Evolutionary conservation across 2,797 vertebrate species (phyloP).

Genomic region (Microhierax caerulescens): DNA sequence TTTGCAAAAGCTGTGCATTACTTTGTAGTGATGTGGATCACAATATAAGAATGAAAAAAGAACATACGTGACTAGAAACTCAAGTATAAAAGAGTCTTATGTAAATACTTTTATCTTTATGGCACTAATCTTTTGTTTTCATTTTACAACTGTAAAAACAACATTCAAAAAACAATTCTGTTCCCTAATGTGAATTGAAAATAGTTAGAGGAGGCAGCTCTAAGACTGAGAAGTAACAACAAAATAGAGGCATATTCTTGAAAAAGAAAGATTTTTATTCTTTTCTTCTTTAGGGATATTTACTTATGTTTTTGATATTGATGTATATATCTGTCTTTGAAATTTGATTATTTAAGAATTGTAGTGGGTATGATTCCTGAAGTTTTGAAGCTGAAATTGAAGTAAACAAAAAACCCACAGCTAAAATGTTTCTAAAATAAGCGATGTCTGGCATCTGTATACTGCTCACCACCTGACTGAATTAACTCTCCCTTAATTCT

Average conservation of each 20-base stretch:
- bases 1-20: background rate
- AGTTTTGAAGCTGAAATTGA: background rate
- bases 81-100: background rate
- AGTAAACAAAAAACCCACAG: background rate
- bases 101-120: background rate
- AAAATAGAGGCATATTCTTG: background rate
- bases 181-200: background rate
- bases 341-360: background rate
- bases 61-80: background rate
- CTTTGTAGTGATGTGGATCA: background rate
- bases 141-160: background rate
- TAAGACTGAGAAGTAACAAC: background rate
- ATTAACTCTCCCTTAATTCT: background rate
- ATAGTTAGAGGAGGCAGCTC: background rate
- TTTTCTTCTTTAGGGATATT: background rate
- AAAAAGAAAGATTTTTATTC: background rate
- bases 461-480: background rate
- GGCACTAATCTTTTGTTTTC: background rate
- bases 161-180: background rate
- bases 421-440: background rate
- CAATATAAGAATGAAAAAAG: background rate
- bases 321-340: background rate
- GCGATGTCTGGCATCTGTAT: background rate
- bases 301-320: background rate
- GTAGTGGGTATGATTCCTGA: background rate